Evolutionary conservation across 2,797 vertebrate species (phyloP).

Genomic region (Hipposideros larvatus): DNA sequence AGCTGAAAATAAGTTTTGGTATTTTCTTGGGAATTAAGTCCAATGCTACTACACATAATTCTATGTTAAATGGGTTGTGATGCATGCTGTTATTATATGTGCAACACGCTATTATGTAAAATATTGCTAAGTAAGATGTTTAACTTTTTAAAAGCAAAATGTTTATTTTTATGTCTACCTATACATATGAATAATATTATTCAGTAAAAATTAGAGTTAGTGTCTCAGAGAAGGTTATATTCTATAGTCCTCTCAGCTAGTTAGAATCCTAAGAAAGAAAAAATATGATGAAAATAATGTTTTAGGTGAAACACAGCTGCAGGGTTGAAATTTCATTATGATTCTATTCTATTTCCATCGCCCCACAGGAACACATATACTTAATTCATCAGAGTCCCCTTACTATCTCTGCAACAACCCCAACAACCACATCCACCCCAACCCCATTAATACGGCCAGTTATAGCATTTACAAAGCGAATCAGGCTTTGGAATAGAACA

Average conservation of each 20-base stretch:
- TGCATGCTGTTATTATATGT: slow-evolving; percentile 38
- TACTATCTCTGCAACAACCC: slow-evolving; percentile 72
- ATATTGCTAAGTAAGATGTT: not conserved
- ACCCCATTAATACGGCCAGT: slow-evolving; percentile 68
- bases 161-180: not conserved
- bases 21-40: not conserved
- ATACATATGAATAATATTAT: slow-evolving; percentile 19
- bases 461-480: slow-evolving; percentile 71
- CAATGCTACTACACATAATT: not conserved
- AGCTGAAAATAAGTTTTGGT: not conserved
- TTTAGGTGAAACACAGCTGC: slow-evolving; percentile 81
- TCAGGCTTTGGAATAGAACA: slow-evolving; percentile 57
- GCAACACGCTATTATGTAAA: not conserved
- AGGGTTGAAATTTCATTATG: slow-evolving; percentile 83
- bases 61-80: slow-evolving; percentile 8
- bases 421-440: slow-evolving; percentile 53
- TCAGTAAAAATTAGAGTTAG: slow-evolving; percentile 62
- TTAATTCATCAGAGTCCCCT: slow-evolving; percentile 76
- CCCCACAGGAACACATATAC: slow-evolving; percentile 68
- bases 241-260: slow-evolving; percentile 58
- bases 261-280: slow-evolving; percentile 67
- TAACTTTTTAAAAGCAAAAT: not conserved
- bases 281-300: slow-evolving; percentile 73
- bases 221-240: slow-evolving; percentile 45
- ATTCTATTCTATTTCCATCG: slow-evolving; percentile 73